These are phyloP conservation scores for Menidia menidia DNA, from an alignment of 2,797 vertebrate species.

Conservation along the genomic window DNA sequence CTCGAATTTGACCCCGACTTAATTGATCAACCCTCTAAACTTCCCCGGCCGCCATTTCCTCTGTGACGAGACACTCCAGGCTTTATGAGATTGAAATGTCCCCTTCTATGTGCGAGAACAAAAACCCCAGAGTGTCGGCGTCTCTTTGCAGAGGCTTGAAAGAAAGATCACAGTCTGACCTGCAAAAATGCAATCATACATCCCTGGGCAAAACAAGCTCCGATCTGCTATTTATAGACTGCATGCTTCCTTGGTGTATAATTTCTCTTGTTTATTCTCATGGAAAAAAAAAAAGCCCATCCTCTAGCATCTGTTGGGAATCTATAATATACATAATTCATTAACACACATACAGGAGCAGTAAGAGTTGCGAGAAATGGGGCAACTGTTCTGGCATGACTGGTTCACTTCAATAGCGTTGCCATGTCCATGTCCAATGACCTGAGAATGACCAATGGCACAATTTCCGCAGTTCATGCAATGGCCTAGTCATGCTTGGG, in stretches of 20 bases:
- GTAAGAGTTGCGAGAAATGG: conserved; percentile 52
- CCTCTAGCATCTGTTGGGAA: conserved; percentile 69
- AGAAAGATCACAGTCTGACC: conserved; percentile 73
- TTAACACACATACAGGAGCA: conserved; percentile 50
- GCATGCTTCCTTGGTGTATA: conserved; percentile 70
- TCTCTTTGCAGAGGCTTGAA: conserved; percentile 57
- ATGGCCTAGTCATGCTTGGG: conserved; percentile 31
- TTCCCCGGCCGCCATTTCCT: neutral
- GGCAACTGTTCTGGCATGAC: conserved; percentile 49
- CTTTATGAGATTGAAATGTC: conserved; percentile 48
- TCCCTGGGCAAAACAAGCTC: conserved; percentile 71
- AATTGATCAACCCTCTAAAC: neutral
- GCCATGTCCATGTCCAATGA: conserved; percentile 38
- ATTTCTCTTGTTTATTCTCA: conserved; percentile 82
- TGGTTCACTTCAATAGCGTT: conserved; percentile 35
- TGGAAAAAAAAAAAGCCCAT: conserved; percentile 53
- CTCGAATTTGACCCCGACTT: neutral
- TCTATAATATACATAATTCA: conserved; percentile 79
- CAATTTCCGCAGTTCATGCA: conserved; percentile 42
- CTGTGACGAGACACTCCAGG: conserved; percentile 17
- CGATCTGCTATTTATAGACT: conserved; percentile 80
- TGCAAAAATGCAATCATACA: conserved; percentile 74
- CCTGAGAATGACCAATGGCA: conserved; percentile 46
- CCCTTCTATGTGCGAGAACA: conserved; percentile 16
- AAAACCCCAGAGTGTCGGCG: conserved; percentile 37